Conservation (phyloP, 2,797 vertebrate genomes). For the Brachyalestes nurse region DNA sequence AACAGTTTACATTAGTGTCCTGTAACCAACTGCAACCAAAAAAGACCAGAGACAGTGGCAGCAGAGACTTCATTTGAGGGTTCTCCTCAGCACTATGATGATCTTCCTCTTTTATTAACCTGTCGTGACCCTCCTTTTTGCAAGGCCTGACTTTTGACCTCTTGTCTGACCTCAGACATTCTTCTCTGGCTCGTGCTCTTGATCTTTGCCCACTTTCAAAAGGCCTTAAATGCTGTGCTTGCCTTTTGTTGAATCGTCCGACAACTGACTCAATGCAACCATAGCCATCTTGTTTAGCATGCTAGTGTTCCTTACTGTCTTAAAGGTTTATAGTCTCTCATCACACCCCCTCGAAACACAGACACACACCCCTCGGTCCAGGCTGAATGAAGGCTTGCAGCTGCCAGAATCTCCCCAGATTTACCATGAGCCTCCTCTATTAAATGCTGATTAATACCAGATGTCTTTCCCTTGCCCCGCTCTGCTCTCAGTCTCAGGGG, state of each 20-base stretch:
- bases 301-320: neutral
- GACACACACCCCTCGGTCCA: neutral
- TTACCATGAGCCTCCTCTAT: constrained; percentile 55
- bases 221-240: neutral
- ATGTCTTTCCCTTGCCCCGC: constrained; percentile 62
- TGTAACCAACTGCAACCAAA: constrained; percentile 10
- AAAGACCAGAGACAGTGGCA: neutral
- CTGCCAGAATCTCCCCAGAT: constrained; percentile 57
- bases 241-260: neutral
- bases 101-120: neutral
- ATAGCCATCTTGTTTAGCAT: neutral
- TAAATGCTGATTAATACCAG: constrained; percentile 58
- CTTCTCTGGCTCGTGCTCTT: neutral
- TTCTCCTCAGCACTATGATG: neutral
- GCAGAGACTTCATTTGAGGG: neutral
- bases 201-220: neutral
- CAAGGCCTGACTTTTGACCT: constrained; percentile 12
- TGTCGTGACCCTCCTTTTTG: constrained; percentile 21
- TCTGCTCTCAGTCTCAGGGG: constrained; percentile 55
- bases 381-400: constrained; percentile 52
- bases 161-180: constrained; percentile 6
- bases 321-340: too few relatives aligned
- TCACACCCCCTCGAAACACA: neutral
- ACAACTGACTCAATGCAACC: neutral
- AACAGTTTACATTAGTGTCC: constrained; percentile 40